These are phyloP conservation scores for Lepidochitona cinerea DNA, from an alignment of 2,888 invertebrate species.

Conservation along the genomic window DNA sequence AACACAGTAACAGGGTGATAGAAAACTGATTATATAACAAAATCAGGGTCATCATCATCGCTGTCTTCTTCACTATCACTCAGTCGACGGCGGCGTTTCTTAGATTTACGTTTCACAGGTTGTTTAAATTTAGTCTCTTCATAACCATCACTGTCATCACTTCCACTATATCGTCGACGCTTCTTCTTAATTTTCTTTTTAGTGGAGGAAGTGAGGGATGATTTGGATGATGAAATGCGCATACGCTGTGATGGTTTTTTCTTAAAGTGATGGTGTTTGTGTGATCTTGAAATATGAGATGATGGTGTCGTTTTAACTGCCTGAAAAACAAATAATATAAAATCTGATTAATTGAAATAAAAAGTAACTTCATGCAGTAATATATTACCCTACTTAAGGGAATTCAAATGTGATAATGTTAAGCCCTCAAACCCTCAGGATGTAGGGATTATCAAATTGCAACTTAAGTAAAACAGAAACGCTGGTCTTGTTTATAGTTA, in stretches of 20 bases:
- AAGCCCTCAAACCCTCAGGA: too few species aligned
- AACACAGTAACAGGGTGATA: not conserved
- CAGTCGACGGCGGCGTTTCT: constrained; percentile 54
- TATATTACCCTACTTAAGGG: too few species aligned
- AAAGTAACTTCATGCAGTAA: too few species aligned
- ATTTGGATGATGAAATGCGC: not conserved
- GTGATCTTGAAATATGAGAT: too few species aligned
- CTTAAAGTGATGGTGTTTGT: not conserved
- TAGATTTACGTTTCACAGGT: not conserved
- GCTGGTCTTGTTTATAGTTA: too few species aligned
- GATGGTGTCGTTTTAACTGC: too few species aligned
- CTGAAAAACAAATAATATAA: too few species aligned
- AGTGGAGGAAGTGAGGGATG: constrained; percentile 21
- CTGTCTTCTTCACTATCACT: constrained; percentile 58
- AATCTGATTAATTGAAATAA: too few species aligned
- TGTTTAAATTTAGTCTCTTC: not conserved
- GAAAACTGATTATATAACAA: constrained; percentile 58
- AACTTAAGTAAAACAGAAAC: too few species aligned
- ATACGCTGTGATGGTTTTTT: not conserved
- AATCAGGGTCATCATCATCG: constrained; percentile 60
- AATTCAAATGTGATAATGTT: too few species aligned
- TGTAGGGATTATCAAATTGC: too few species aligned
- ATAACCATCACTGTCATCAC: not conserved
- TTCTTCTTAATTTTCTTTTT: constrained; percentile 38
- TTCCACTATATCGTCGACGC: not conserved